Base-by-base conservation (phyloP, 1,140 invertebrate genomes). In the Drosophila orena region DNA sequence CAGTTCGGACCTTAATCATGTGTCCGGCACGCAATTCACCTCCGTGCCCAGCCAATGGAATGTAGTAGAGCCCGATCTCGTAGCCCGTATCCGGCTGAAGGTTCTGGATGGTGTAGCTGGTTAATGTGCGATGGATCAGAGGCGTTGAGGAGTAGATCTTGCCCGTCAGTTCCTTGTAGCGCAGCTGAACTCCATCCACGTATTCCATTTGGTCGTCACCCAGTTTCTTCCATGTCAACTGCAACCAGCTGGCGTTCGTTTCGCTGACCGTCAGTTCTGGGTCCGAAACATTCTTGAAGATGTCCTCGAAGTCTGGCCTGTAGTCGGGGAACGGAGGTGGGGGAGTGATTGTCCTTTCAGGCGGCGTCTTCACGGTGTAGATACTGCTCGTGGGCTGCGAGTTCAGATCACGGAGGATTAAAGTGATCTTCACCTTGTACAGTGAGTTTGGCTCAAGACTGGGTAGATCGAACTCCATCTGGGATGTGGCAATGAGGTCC, bases 181-280 rank as follows among this genome's bases (percentile, higher is more conserved):
- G 93, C 66, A 94, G 91, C 91, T 94, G 94, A 37, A 94, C 93
- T 4, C 94, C 94, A 70, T 94, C 94, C 42, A 94, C 94, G 64
- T 93, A 94, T 73, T 96, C 95, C 65, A 97, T 91, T 91, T 98
- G 97, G 17, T 96, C 94, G 50, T 96, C 95, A 1, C 94, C 94
- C 71, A 98, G 96, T 81, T 96, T 96, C 73, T 96, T 94, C 97
- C 97, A 98, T 35, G 93, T 94, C 0, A 98, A 93, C 50, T 95
- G 95, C 2, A 96, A 95, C 91, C 95, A 96, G 0, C 95, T 97
- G 8, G 96, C 94, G 74, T 97, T 97, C 0, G 96, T 95, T 64
- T 97, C 95, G 7, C 94, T 93, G 0, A 96, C 94, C 49, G 94
- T 94, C 5, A 98, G 90, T 64, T 96, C 95, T 1, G 96, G 95